Conservation (phyloP, 2,113 vertebrate species). For the Danio rerio region DNA sequence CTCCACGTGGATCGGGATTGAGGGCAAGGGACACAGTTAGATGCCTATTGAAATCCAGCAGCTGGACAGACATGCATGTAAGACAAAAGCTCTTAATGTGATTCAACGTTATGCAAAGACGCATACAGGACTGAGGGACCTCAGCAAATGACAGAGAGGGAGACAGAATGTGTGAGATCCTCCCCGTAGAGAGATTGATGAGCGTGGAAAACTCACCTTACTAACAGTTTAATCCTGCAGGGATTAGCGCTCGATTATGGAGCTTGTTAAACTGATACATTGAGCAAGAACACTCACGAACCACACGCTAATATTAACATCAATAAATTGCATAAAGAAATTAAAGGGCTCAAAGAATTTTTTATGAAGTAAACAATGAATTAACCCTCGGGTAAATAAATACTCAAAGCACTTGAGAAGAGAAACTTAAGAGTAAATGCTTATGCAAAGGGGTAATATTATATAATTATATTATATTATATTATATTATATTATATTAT, state of each 20-base stretch:
- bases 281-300: background rate
- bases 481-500: too few species aligned
- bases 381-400: background rate
- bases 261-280: background rate
- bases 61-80: background rate
- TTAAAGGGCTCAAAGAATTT: background rate
- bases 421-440: background rate
- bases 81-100: conserved; percentile 21
- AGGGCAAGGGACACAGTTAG: conserved; percentile 1
- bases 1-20: conserved; percentile 7
- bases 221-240: conserved; percentile 18
- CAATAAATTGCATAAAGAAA: background rate
- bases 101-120: conserved; percentile 4
- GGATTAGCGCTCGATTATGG: background rate
- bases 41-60: conserved; percentile 10
- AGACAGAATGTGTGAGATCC: background rate
- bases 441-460: background rate
- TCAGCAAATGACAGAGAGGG: background rate
- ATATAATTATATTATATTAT: too few species aligned
- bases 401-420: background rate
- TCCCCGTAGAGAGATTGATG: background rate
- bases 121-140: background rate
- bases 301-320: background rate
- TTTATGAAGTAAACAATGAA: background rate
- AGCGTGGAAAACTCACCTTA: background rate